These are phyloP conservation scores for Bembecia ichneumoniformis DNA, from an alignment of 2,888 invertebrate genomes.

Conservation along the genomic window DNA sequence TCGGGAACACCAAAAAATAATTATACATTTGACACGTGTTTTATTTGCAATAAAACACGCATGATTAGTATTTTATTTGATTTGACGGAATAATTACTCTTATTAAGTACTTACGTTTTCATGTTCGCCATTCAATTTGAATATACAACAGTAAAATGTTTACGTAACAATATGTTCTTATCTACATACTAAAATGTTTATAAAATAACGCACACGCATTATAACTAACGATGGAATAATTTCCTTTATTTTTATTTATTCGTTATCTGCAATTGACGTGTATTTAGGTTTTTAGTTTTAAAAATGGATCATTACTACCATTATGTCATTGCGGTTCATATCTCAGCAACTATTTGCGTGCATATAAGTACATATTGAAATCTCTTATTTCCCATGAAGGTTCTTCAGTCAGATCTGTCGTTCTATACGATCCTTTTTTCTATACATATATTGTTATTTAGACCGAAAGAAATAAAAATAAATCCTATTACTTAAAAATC, in stretches of 20 bases:
- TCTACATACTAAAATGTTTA: background rate
- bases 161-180: background rate
- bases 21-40: background rate
- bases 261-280: slow-evolving; percentile 8
- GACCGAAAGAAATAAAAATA: no score
- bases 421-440: no score
- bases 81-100: slow-evolving; percentile 24
- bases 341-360: no score
- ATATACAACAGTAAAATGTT: background rate
- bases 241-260: background rate
- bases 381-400: no score
- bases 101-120: slow-evolving; percentile 7
- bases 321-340: no score
- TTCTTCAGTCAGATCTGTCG: no score
- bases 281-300: background rate
- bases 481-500: no score
- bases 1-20: background rate
- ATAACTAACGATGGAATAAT: background rate
- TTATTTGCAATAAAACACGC: slow-evolving; percentile 9
- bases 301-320: no score
- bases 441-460: no score
- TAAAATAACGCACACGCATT: background rate
- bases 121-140: background rate
- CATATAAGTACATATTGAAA: no score
- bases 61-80: slow-evolving; percentile 5